These are phyloP conservation scores for Drosophila ficusphila DNA, from an alignment of 1,140 invertebrate species.

Conservation along the genomic window DNA sequence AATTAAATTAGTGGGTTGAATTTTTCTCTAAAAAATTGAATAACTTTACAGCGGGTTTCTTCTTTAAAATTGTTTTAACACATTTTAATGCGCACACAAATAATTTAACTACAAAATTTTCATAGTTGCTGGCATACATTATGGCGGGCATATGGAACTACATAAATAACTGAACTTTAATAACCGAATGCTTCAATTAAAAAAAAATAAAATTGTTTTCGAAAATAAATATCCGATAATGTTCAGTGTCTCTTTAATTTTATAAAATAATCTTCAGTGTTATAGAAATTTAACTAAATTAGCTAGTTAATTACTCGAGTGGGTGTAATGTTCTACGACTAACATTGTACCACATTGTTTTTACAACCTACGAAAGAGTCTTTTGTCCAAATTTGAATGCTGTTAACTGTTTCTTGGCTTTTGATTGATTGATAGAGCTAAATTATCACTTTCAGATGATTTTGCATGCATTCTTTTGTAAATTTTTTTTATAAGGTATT, in stretches of 20 bases:
- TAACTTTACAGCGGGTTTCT: no score
- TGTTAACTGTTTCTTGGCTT: constrained; percentile 27
- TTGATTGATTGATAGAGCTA: constrained; percentile 4
- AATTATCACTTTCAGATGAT: background rate
- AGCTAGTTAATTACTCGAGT: constrained; percentile 37
- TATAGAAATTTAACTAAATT: constrained; percentile 54
- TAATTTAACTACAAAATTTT: background rate
- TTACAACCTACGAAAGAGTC: constrained; percentile 20
- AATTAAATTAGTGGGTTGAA: background rate
- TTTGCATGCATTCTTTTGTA: background rate
- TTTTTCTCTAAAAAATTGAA: background rate
- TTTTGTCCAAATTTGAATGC: constrained; percentile 9
- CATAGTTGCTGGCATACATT: background rate
- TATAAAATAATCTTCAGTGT: constrained; percentile 4
- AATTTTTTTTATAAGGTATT: background rate
- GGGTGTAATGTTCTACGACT: constrained; percentile 26
- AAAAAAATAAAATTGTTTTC: background rate
- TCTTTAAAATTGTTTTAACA: background rate
- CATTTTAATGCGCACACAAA: background rate
- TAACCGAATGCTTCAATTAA: background rate
- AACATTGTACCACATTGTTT: constrained; percentile 29
- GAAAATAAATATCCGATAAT: background rate
- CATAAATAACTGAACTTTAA: background rate
- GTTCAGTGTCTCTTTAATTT: constrained; percentile 1
- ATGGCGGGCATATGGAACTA: background rate